A percentile compares a stretch with the other conserved stretches of the same genome.
phyloP scores from a whole-genome alignment of 2,113 vertebrate species.

The Galemys pyrenaicus region DNA sequence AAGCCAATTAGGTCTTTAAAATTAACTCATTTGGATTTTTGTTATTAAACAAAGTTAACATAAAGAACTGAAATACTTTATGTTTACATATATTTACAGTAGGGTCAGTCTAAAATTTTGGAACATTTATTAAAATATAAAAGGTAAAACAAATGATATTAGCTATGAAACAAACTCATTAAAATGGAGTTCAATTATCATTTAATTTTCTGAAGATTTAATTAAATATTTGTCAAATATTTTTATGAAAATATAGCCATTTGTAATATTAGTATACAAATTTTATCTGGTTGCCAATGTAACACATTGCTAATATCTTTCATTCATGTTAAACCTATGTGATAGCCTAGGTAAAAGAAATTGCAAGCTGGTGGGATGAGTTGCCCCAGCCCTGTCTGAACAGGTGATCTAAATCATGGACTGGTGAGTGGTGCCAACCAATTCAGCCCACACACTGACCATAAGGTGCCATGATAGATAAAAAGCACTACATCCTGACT shows the following conservation, averaged over 20 bases:
- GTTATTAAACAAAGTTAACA: neutral
- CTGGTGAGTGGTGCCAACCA: too few species aligned
- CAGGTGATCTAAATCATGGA: too few species aligned
- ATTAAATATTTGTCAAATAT: neutral
- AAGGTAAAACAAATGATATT: neutral
- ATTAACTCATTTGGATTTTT: too few species aligned
- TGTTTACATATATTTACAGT: neutral
- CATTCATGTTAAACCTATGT: neutral
- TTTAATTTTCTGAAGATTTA: neutral
- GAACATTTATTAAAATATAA: neutral
- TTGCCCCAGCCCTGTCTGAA: too few species aligned
- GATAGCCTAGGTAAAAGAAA: too few species aligned
- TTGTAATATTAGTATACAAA: neutral
- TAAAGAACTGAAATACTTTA: neutral
- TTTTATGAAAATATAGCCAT: neutral
- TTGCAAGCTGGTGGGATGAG: too few species aligned
- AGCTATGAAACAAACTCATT: neutral
- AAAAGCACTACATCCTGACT: too few species aligned
- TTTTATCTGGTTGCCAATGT: neutral
- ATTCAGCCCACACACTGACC: too few species aligned
- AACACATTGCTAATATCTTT: neutral
- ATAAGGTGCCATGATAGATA: too few species aligned
- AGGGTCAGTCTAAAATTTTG: neutral
- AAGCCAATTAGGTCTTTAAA: too few species aligned
- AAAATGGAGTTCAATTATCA: neutral